These are phyloP conservation scores for fruit fly (Drosophila melanogaster) DNA, from an alignment of 1,140 invertebrate species.

Conservation along the genomic window DNA sequence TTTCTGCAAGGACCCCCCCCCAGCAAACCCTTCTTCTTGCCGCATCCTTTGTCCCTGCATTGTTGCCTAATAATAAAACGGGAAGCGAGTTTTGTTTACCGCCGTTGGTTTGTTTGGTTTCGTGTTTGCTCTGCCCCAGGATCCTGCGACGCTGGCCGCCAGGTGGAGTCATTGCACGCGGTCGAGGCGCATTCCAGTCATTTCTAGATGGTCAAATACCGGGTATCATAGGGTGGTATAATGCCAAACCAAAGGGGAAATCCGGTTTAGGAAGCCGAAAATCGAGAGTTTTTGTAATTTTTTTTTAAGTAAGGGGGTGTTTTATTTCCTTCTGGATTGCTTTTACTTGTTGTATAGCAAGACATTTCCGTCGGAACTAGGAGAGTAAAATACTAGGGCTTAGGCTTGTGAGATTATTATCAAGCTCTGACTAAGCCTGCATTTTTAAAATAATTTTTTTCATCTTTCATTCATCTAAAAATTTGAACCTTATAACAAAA, in stretches of 20 bases:
- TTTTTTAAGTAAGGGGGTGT: no score
- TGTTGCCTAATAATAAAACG: conserved; percentile 53
- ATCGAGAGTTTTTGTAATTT: neutral
- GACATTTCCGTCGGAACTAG: no score
- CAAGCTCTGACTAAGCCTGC: no score
- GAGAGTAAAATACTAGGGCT: no score
- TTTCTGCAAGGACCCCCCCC: conserved; percentile 1
- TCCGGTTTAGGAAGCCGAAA: neutral
- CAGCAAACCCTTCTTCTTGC: neutral
- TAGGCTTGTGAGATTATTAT: no score
- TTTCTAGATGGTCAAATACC: conserved; percentile 1
- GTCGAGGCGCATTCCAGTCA: conserved; percentile 4
- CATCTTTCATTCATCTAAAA: no score
- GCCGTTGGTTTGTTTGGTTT: conserved; percentile 36
- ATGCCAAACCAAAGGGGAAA: no score
- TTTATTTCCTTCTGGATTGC: no score
- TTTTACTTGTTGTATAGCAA: no score
- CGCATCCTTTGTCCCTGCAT: conserved; percentile 29
- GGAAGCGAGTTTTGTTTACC: conserved; percentile 66
- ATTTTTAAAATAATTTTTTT: no score
- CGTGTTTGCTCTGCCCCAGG: conserved; percentile 27
- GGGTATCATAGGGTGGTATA: neutral
- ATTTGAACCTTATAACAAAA: no score
- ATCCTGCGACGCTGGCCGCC: conserved; percentile 45
- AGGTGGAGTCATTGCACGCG: conserved; percentile 53